Base-by-base conservation (phyloP, 2,888 invertebrate species). In the Caenorhabditis angaria region DNA sequence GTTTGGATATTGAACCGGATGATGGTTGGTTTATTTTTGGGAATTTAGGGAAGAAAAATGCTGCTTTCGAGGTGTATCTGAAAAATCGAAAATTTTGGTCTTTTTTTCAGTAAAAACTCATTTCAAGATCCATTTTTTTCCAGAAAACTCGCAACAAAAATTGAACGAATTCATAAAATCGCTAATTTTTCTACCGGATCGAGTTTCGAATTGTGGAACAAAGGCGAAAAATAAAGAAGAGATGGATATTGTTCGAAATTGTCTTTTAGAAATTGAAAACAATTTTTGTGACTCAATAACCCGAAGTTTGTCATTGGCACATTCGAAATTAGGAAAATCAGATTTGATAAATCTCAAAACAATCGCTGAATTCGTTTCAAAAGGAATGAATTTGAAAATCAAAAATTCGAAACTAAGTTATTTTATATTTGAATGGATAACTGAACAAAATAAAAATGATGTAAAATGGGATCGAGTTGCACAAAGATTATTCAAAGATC, bases 401-500 rank as follows among this genome's bases (percentile, higher is more conserved):
- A 2, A 61, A 61, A 22, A 50, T 10, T 32, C 64, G 12, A 51
- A 41, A 4, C 35, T 70, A 8, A 50, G 60, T 27, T 20, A 41
- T 28, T 8, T 24, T n/a, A 20, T 56, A 0, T 20, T 66, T 20
- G 22, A 57, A 18, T 70, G 61, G 61, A 28, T 70, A 24, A 53
- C 35, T 25, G 3, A 22, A 20, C 65, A 56, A 41, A 32, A 32
- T 12, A n/a, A 27, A 8, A 53, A 57, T 1, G 51, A 51, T 32
- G 47, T 53, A 1, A 57, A 61, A n/a, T 71, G 71, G 71, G 63
- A 63, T 27, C 63, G 73, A 41, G 27, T 73, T 10, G 56, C 68
- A 25, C 61, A 73, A 22, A 18, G 73, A 48, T 24, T 73, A n/a
- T 69, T 73, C 60, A 61, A 55, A 0, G 73, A 73, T 62, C 65